Conservation (phyloP, 2,797 vertebrate genomes). For the Protosalanx chinensis region DNA sequence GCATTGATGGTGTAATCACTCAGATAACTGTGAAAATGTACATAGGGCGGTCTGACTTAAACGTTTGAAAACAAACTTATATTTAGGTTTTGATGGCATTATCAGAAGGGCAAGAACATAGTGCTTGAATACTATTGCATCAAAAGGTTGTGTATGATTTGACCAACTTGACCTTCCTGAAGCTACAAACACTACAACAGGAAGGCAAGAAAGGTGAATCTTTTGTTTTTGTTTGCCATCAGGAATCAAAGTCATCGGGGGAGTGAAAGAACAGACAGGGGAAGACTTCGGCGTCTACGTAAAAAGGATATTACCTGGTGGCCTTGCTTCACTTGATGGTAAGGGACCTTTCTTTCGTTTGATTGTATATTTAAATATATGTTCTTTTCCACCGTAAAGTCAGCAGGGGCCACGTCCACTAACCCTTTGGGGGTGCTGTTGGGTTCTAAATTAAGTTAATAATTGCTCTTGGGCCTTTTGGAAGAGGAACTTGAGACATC, state of each 20-base stretch:
- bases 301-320: constrained; percentile 86
- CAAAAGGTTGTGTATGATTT: not conserved
- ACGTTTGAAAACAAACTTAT: too few relatives aligned
- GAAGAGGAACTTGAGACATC: not conserved
- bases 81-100: too few relatives aligned
- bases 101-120: too few relatives aligned
- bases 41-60: too few relatives aligned
- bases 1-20: too few relatives aligned
- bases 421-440: not conserved
- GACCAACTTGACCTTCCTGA: not conserved
- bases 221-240: constrained; percentile 7
- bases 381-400: too few relatives aligned
- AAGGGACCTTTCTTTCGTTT: constrained; percentile 34
- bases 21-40: too few relatives aligned
- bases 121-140: not conserved
- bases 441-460: not conserved
- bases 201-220: not conserved
- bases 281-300: constrained; percentile 91
- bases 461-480: not conserved
- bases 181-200: not conserved
- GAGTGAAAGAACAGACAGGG: constrained; percentile 81
- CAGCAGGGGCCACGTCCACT: too few relatives aligned
- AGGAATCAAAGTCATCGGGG: constrained; percentile 92
- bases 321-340: constrained; percentile 85
- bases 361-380: not conserved